Conservation (phyloP, 2,113 vertebrate genomes). For the Xiphorhynchus elegans region DNA sequence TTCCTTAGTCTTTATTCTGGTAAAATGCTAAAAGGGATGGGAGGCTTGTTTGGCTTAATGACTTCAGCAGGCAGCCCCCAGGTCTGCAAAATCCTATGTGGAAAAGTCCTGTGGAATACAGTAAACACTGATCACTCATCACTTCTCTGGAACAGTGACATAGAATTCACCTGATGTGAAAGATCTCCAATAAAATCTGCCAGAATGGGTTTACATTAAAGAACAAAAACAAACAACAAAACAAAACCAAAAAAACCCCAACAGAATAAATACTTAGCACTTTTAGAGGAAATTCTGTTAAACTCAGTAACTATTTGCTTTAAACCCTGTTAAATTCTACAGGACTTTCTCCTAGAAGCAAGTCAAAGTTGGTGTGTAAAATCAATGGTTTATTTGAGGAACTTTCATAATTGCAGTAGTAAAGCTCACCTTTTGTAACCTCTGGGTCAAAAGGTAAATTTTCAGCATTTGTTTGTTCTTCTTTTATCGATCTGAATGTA, state of each 20-base stretch:
- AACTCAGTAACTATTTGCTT: background rate
- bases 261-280: background rate
- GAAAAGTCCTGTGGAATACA: background rate
- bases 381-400: slow-evolving; percentile 21
- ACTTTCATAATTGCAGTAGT: background rate
- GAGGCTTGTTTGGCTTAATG: background rate
- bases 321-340: background rate
- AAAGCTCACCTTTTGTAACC: background rate
- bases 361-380: background rate
- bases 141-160: background rate
- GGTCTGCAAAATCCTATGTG: background rate
- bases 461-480: slow-evolving; percentile 27
- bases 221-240: background rate
- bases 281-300: background rate
- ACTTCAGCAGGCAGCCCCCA: background rate
- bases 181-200: background rate
- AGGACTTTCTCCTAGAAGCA: background rate
- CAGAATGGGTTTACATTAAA: background rate
- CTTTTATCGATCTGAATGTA: slow-evolving; percentile 40
- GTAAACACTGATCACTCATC: background rate
- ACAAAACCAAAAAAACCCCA: background rate
- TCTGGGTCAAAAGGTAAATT: background rate
- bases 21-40: background rate
- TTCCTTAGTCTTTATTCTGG: background rate
- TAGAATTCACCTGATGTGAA: background rate